A percentile compares a stretch with the other conserved stretches of the same genome.
Evolutionary conservation across 2,888 invertebrate species (phyloP).

Genomic region (Cosmia trapezina): DNA sequence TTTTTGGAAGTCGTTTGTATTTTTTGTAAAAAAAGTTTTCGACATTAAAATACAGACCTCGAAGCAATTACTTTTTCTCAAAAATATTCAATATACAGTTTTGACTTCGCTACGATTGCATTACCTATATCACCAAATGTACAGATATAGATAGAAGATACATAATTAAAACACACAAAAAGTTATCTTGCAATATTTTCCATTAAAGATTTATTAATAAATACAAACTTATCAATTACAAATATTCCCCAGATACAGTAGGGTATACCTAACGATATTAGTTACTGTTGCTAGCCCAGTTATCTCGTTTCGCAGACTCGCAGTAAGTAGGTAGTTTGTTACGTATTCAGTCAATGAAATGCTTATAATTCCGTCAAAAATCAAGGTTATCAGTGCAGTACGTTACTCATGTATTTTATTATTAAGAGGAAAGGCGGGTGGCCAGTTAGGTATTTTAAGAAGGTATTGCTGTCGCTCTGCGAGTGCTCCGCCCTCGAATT

Average conservation of each 20-base stretch:
- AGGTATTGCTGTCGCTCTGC: too few species aligned
- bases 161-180: background rate
- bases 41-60: background rate
- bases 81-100: background rate
- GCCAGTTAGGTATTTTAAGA: too few species aligned
- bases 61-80: background rate
- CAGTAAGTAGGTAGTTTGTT: slow-evolving; percentile 3
- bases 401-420: slow-evolving; percentile 1
- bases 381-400: slow-evolving; percentile 38
- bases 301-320: slow-evolving; percentile 23
- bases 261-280: background rate
- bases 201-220: slow-evolving; percentile 18
- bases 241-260: slow-evolving; percentile 2
- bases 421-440: too few species aligned
- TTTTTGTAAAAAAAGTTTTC: background rate
- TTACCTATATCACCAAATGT: background rate
- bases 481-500: too few species aligned
- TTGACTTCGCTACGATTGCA: background rate
- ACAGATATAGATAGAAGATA: background rate
- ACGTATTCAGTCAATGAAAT: slow-evolving; percentile 27
- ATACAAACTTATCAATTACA: background rate
- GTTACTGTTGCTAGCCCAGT: slow-evolving; percentile 38
- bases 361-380: slow-evolving; percentile 10
- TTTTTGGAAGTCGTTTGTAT: too few species aligned
- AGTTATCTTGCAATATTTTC: slow-evolving; percentile 29